Percentiles rank a stretch among this genome's conserved stretches.
These are phyloP conservation scores for Agonopterix subpropinquella DNA, from an alignment of 2,888 invertebrate genomes.

Conservation along the genomic window DNA sequence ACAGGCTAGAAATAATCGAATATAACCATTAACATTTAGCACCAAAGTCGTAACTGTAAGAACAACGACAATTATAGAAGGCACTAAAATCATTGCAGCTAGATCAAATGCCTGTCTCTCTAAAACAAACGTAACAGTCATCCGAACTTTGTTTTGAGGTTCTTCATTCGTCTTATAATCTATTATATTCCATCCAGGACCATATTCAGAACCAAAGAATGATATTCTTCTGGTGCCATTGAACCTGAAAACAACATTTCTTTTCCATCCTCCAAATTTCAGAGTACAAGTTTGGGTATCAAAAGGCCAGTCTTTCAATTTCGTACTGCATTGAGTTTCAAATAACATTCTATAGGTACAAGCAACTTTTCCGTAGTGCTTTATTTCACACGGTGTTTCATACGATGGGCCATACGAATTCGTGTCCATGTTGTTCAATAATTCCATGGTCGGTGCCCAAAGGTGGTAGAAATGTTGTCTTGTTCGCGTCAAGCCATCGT, in stretches of 20 bases:
- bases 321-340: conserved; percentile 12
- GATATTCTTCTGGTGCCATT: conserved; percentile 4
- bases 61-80: conserved; percentile 24
- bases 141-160: conserved; percentile 12
- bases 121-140: conserved; percentile 30
- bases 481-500: conserved; percentile 18
- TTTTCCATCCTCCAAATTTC: conserved; percentile 17
- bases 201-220: conserved; percentile 24
- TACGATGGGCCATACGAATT: conserved; percentile 25
- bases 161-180: conserved; percentile 21
- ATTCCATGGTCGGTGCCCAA: conserved; percentile 26
- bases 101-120: conserved; percentile 32
- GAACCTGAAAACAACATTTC: conserved; percentile 15
- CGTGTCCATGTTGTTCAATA: conserved; percentile 22
- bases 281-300: conserved; percentile 22
- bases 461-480: conserved; percentile 5
- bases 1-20: conserved; percentile 3
- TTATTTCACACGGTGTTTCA: conserved; percentile 15
- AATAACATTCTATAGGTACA: not conserved
- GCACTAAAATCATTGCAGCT: conserved; percentile 29
- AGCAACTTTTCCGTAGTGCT: conserved; percentile 3
- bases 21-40: conserved; percentile 22
- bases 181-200: conserved; percentile 35
- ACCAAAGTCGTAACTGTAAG: conserved; percentile 25
- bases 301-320: conserved; percentile 25